These are phyloP conservation scores for Cercopithecus diana DNA, from an alignment of 2,797 vertebrate genomes.

Conservation along the genomic window DNA sequence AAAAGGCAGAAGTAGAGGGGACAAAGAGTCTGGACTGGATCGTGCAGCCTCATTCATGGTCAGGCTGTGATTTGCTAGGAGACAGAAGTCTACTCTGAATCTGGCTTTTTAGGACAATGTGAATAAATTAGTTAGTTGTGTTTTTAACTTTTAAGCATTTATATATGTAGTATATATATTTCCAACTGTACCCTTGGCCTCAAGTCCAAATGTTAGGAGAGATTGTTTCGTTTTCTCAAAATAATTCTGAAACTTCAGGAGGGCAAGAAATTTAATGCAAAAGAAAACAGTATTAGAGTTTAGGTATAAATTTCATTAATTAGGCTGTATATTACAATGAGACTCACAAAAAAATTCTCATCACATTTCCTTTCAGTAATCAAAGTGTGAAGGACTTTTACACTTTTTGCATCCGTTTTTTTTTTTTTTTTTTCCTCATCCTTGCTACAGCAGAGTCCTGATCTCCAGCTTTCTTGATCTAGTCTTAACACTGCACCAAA, in stretches of 20 bases:
- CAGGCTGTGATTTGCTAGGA: not conserved
- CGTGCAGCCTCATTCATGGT: not conserved
- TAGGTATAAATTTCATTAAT: not conserved
- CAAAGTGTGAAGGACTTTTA: not conserved
- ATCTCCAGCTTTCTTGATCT: not conserved
- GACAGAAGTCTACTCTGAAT: not conserved
- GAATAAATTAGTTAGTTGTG: not conserved
- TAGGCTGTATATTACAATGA: not conserved
- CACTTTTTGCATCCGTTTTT: not conserved
- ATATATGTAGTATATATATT: not conserved
- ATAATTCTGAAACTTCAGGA: not conserved
- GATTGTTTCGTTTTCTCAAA: not conserved
- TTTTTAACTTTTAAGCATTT: not conserved
- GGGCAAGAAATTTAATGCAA: not conserved
- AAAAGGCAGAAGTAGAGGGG: rapidly evolving
- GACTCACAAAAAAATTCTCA: not conserved
- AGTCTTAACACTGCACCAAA: not conserved
- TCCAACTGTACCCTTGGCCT: not conserved
- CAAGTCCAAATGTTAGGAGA: too few species aligned
- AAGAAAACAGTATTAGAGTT: not conserved
- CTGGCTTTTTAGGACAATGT: not conserved
- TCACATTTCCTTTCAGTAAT: not conserved
- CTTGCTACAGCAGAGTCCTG: too few species aligned
- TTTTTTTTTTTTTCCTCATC: not conserved
- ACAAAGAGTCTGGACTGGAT: not conserved